These are phyloP conservation scores for Sebastes taczanowskii DNA, from an alignment of 2,797 vertebrate species.

Conservation along the genomic window DNA sequence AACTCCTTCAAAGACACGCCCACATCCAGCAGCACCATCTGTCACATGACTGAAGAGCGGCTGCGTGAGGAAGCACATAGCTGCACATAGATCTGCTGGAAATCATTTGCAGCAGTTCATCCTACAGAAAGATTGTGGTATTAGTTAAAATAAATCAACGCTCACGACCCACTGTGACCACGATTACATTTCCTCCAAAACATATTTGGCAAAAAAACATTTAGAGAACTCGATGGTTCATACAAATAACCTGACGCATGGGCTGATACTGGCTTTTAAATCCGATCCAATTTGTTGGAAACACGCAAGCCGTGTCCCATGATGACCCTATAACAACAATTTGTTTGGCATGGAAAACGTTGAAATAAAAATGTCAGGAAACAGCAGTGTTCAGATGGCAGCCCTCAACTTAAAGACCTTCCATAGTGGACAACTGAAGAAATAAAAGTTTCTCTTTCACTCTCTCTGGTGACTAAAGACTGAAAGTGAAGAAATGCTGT, in stretches of 20 bases:
- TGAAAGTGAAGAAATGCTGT: not conserved
- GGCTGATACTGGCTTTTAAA: not conserved
- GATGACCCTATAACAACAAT: not conserved
- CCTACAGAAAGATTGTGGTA: not conserved
- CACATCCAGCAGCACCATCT: not conserved
- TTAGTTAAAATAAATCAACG: not conserved
- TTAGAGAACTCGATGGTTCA: not conserved
- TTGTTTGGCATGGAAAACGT: not conserved
- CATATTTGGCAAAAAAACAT: not conserved
- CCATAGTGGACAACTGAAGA: not conserved
- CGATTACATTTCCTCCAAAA: not conserved
- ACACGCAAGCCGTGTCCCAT: not conserved
- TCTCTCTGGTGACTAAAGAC: not conserved
- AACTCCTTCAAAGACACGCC: not conserved
- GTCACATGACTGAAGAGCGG: not conserved
- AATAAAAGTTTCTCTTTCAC: not conserved
- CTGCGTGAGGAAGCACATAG: not conserved
- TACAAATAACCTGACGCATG: not conserved
- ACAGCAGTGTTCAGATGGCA: too few species aligned
- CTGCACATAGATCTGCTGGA: not conserved
- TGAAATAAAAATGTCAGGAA: not conserved
- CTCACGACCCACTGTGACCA: not conserved
- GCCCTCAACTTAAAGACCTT: not conserved
- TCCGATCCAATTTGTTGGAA: rapidly evolving
- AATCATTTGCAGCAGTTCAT: not conserved